Base-by-base conservation (phyloP, 1,140 invertebrate genomes). In the Saccostrea cuccullata region DNA sequence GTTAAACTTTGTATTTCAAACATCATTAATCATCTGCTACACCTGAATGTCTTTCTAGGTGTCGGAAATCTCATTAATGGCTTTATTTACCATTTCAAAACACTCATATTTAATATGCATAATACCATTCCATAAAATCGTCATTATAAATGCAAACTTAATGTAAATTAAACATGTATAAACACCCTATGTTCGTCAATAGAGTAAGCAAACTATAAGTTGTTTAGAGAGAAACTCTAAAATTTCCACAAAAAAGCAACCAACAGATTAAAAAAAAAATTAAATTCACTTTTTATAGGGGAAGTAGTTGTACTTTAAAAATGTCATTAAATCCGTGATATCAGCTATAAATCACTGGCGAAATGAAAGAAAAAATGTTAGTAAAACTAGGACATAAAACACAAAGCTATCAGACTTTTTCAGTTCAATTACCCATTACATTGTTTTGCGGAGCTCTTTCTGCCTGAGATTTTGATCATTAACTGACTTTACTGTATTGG, bases 341-440 rank as follows among this genome's bases (percentile, higher is more conserved):
- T 77, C 26, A 36, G 26, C 70, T 26, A 77, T 77, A 77, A 77
- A 77, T 77, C 70, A 77, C 30, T 30, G n/a, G 26, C 17, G 26
- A 77, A 77, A 36, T 30, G 70, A 77, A 77, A 77, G 23, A 77
- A 77, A 77, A 77, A 12, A 77, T 77, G 12, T 77, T 12, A 15
- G 23, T 64, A 77, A 36, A 36, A 77, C 23, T 36, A 5, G 70
- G 70, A 30, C 70, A 77, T 77, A 77, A 77, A 77, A 77, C 70
- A 26, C 26, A 12, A 67, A 15, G 11, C 12, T 77, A 77, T 77
- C 70, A 30, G 70, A 77, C 70, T 77, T 11, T 36, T 77, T 77
- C 30, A 77, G 70, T 77, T 77, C 70, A 77, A 77, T 77, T 77
- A 77, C 70, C 70, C 70, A 77, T 77, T 77, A 77, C 70, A 77